Base-by-base conservation (phyloP, 2,113 vertebrate genomes). In the Petroica traversi region DNA sequence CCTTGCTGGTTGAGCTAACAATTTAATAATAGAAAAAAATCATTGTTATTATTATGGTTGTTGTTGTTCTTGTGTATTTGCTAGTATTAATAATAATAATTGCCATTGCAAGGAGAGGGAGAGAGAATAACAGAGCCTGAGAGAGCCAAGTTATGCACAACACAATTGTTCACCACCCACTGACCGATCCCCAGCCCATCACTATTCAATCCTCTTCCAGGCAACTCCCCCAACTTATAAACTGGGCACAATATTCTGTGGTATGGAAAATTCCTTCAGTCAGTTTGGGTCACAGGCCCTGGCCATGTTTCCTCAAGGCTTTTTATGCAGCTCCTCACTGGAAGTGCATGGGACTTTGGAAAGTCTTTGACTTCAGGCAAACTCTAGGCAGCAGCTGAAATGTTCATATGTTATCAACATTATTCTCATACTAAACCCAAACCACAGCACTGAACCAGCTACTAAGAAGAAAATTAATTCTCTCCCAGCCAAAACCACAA, bases 211-310 rank as follows among this genome's bases (percentile, higher is more conserved):
- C 2, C 15, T 59, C 24, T 45, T 38, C 19, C 33, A 81, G 11
- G 19, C 33, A 52, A 59, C 7, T 52, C 24, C 24, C 8, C 24
- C 28, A 74, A 0, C 3, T 45, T 40, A 52, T 5, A 45, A 7
- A 40, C 26, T 19, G 13, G 19, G 28, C 19, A 52, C 16, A 40
- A 8, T 19, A 45, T 45, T 31, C 13, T 34, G 1, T 19, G 29
- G 20, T 31, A 34, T 15, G 40, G 40, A 82, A 74, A 59, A 31
- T 46, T 45, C 29, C 61, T 74, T 46, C 46, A 52, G 13, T 24
- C 52, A 15, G 13, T 59, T 46, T 0, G 1, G 29, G 11, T 19
- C 24, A 25, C 4, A 2, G 52, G 28, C n/a, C 12, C n/a, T 46
- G 24, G 19, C 45, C 25, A 15, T 18, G 29, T 8, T 67, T 75